Conservation (phyloP, 1,140 invertebrate genomes). For the Solen grandis region DNA sequence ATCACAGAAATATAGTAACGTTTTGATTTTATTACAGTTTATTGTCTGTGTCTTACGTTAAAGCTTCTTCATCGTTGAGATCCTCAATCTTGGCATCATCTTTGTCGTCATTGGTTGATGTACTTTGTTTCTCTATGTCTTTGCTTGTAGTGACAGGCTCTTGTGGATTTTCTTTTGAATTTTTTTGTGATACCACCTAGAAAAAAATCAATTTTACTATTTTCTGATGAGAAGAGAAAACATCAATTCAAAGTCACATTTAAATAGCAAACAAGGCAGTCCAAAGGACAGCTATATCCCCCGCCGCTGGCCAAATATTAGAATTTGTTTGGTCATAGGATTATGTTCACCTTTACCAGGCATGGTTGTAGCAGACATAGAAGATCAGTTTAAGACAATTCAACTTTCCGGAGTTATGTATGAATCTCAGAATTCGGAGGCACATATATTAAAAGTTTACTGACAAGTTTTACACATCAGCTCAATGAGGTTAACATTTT, state of each 20-base stretch:
- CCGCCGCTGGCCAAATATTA: too few relatives aligned
- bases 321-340: too few relatives aligned
- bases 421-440: too few relatives aligned
- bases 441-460: too few relatives aligned
- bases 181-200: constrained; percentile 17
- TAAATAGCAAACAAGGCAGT: background rate
- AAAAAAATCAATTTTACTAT: background rate
- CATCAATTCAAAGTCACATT: background rate
- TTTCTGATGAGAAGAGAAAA: background rate
- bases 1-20: background rate
- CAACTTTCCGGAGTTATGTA: too few relatives aligned
- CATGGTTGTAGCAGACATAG: too few relatives aligned
- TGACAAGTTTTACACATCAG: too few relatives aligned
- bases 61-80: constrained; percentile 42
- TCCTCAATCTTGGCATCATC: constrained; percentile 34
- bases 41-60: constrained; percentile 32
- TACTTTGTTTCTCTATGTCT: background rate
- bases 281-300: too few relatives aligned
- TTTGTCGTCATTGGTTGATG: background rate
- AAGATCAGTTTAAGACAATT: too few relatives aligned
- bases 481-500: too few relatives aligned
- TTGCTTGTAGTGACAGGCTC: constrained; percentile 9
- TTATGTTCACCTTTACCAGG: too few relatives aligned
- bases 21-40: background rate
- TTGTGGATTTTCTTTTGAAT: constrained; percentile 37